phyloP scores from a whole-genome alignment of 1,140 invertebrate species.

The Drosophila watanabei region DNA sequence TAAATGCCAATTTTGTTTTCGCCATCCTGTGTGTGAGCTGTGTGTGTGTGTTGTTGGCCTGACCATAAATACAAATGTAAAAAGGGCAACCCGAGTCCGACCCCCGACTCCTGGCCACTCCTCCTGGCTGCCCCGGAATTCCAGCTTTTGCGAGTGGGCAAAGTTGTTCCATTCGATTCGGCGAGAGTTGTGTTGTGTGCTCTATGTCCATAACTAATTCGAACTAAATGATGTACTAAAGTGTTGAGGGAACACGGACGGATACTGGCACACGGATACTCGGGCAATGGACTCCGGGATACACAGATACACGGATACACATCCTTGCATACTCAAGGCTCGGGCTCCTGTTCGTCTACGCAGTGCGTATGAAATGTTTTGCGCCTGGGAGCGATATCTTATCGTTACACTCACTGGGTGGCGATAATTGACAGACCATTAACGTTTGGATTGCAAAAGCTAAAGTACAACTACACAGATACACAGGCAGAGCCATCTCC shows the following conservation, averaged over 20 bases:
- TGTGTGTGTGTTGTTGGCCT: slow-evolving; percentile 24
- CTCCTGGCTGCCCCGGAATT: slow-evolving; percentile 3
- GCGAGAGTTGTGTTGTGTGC: slow-evolving; percentile 29
- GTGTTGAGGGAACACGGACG: slow-evolving; percentile 59
- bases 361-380: slow-evolving; percentile 44
- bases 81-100: slow-evolving; percentile 65
- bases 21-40: slow-evolving; percentile 29
- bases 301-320: slow-evolving; percentile 7
- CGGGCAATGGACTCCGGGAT: background rate
- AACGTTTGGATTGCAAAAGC: slow-evolving; percentile 81
- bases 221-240: slow-evolving; percentile 82
- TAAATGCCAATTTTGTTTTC: slow-evolving; percentile 43
- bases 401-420: slow-evolving; percentile 83
- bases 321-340: background rate
- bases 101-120: slow-evolving; percentile 21
- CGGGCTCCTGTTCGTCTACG: background rate
- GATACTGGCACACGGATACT: slow-evolving; percentile 10
- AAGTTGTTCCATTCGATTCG: slow-evolving; percentile 40
- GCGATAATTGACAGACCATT: slow-evolving; percentile 84
- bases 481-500: background rate
- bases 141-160: slow-evolving; percentile 1
- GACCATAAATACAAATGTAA: slow-evolving; percentile 80
- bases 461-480: slow-evolving; percentile 38
- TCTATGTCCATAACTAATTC: slow-evolving; percentile 81
- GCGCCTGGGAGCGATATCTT: slow-evolving; percentile 72